These are phyloP conservation scores for Papilio elwesi DNA, from an alignment of 2,888 invertebrate species.

Conservation along the genomic window DNA sequence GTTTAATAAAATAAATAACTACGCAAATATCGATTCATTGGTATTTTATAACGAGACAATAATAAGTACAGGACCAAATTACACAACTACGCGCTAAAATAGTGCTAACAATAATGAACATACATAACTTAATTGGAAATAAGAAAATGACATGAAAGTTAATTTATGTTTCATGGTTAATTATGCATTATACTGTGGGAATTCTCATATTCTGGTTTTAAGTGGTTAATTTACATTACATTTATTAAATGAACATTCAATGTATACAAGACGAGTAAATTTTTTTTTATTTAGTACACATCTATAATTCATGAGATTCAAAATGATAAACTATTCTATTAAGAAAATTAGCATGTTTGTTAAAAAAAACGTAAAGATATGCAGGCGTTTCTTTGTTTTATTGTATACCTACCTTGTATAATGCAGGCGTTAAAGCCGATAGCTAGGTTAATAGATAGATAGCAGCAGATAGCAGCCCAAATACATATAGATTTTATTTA, in stretches of 20 bases:
- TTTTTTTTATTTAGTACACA: slow-evolving; percentile 1
- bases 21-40: no score
- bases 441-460: slow-evolving; percentile 10
- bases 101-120: no score
- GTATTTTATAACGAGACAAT: no score
- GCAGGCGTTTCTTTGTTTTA: slow-evolving; percentile 2
- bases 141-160: no score
- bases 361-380: slow-evolving; percentile 6
- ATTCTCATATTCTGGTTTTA: slow-evolving; percentile 1
- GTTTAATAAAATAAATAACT: neutral
- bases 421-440: neutral
- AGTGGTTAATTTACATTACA: slow-evolving; percentile 5
- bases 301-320: slow-evolving; percentile 13
- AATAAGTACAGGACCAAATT: no score
- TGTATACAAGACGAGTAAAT: slow-evolving; percentile 1
- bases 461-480: no score
- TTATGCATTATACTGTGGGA: neutral
- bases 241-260: slow-evolving; percentile 8
- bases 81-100: no score
- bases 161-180: no score
- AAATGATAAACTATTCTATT: slow-evolving; percentile 10
- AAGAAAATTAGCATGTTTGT: neutral
- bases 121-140: no score
- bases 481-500: slow-evolving; percentile 14
- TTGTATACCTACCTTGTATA: neutral